A percentile compares a stretch with the other conserved stretches of the same genome.
Evolutionary conservation across 2,113 vertebrate species (phyloP).

Genomic region (Nothocercus nigrocapillus): DNA sequence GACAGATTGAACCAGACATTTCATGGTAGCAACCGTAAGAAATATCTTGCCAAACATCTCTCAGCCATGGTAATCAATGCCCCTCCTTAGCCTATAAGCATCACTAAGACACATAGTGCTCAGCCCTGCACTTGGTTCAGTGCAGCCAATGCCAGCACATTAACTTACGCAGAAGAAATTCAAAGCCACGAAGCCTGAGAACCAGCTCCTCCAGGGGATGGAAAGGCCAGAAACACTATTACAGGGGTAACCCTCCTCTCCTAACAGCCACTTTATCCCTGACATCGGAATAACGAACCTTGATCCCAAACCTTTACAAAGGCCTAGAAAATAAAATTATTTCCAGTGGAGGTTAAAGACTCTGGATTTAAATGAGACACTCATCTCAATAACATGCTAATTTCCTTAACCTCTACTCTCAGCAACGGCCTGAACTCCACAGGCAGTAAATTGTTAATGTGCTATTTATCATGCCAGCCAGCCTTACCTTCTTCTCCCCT

Average conservation of each 20-base stretch:
- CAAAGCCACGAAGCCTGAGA: neutral
- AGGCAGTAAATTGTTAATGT: neutral
- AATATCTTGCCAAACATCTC: neutral
- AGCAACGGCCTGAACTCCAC: neutral
- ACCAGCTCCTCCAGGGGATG: neutral
- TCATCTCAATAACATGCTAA: neutral
- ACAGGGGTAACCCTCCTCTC: neutral
- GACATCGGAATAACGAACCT: neutral
- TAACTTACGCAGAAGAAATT: neutral
- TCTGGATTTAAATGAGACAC: neutral
- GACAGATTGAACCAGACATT: neutral
- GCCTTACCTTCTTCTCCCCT: neutral
- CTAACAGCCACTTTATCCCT: neutral
- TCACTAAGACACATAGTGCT: neutral
- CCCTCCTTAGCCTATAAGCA: neutral
- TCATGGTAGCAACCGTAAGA: neutral
- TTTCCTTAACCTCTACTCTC: neutral
- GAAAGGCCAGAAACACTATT: neutral
- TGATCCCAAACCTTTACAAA: neutral
- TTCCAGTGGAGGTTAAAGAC: neutral
- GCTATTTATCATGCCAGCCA: neutral
- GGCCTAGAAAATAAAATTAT: neutral
- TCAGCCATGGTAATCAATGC: neutral
- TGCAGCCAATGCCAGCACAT: neutral
- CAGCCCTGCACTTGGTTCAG: neutral